Conservation (phyloP, 2,797 vertebrate species). For the Gadopsis bispinosus region DNA sequence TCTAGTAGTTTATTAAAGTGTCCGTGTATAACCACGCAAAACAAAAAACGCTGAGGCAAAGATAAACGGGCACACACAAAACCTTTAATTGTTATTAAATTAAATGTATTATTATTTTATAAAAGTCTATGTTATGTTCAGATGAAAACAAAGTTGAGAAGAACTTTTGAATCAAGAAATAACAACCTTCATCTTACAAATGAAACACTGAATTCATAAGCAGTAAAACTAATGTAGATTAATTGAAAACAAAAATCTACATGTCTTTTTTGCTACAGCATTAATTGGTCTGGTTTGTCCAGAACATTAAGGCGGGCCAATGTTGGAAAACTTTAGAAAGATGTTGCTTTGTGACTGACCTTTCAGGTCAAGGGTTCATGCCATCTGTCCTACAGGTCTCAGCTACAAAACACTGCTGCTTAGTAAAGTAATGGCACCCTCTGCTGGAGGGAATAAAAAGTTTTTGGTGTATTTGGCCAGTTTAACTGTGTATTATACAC, state of each 20-base stretch:
- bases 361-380: too few species aligned
- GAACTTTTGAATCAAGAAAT: background rate
- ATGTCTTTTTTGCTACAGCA: too few species aligned
- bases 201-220: background rate
- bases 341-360: too few species aligned
- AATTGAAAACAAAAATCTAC: too few species aligned
- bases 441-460: conserved; percentile 30
- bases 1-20: background rate
- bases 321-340: background rate
- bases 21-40: too few species aligned
- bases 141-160: background rate
- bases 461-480: background rate
- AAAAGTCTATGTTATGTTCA: background rate
- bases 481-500: background rate
- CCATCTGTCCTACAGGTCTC: background rate
- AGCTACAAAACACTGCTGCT: background rate
- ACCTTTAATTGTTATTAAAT: background rate
- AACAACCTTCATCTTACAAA: background rate
- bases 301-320: too few species aligned
- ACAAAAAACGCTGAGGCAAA: background rate
- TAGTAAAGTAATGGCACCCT: conserved; percentile 21
- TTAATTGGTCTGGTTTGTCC: too few species aligned
- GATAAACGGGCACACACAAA: background rate
- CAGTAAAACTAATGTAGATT: background rate
- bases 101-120: background rate